Base-by-base conservation (phyloP, 2,888 invertebrate species). In the Clostera curtula region DNA sequence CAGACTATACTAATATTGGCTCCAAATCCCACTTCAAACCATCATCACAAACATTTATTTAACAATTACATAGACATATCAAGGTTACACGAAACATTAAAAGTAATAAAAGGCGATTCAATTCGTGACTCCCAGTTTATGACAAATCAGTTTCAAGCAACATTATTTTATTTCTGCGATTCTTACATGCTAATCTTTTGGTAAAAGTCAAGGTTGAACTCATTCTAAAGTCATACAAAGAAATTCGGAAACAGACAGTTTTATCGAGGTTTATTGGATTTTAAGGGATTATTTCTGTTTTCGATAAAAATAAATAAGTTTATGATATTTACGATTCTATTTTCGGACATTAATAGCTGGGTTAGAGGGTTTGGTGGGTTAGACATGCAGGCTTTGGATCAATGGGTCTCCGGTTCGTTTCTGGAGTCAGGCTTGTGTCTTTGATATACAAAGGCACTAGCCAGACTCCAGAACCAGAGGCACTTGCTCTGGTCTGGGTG, bases 41-140 rank as follows among this genome's bases (percentile, higher is more conserved):
- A n/a, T n/a, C n/a, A n/a, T n/a, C n/a, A n/a, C 23, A 36, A 29
- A 34, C 29, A 26, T 24, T 35, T 27, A 34, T 26, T 42, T 33
- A 42, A 38, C 45, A 45, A 43, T 38, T 52, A n/a, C n/a, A n/a
- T n/a, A 49, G 46, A 38, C 31, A 45, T 45, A 53, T 38, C 59
- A 68, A 72, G 64, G 67, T 52, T 46, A 50, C 42, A 53, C 45
- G 40, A 49, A 48, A 59, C 48, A 59, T 63, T 64, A 57, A 56
- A 53, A 56, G 45, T 46, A 45, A 44, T 50, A 56, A 54, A 55
- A 62, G 29, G 34, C 29, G 36, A 49, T 54, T 40, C 40, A 45
- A 33, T 62, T 74, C 72, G 75, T 75, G 75, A 72, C 62, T 60
- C 30, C 35, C 37, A 57, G 51, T 67, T 72, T 55, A 50, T 55